Percentiles rank a stretch among this genome's conserved stretches.
phyloP scores from a whole-genome alignment of 2,888 invertebrate genomes.

The Stenodera caucasica region DNA sequence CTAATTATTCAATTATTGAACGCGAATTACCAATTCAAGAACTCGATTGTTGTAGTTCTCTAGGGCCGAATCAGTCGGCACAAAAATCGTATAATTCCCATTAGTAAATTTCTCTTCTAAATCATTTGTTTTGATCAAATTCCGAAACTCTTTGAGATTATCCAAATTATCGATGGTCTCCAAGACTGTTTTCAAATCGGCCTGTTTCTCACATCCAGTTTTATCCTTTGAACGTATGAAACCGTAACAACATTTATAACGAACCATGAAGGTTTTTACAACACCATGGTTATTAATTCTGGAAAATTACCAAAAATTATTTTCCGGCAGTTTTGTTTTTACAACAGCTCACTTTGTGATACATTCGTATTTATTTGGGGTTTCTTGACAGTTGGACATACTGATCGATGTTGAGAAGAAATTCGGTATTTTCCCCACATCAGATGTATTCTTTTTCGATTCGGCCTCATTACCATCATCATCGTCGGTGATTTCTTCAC shows the following conservation, averaged over 20 bases:
- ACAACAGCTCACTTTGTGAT: slow-evolving; percentile 55
- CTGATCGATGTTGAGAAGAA: slow-evolving; percentile 56
- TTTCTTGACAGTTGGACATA: slow-evolving; percentile 57
- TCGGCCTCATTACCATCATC: slow-evolving; percentile 40
- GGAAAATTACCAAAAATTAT: slow-evolving; percentile 14
- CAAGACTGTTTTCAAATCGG: slow-evolving; percentile 61
- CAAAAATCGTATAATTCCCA: slow-evolving; percentile 65
- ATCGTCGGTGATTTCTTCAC: slow-evolving; percentile 59
- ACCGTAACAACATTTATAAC: slow-evolving; percentile 71
- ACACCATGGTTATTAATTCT: slow-evolving; percentile 63
- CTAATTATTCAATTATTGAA: slow-evolving; percentile 9
- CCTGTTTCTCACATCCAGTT: slow-evolving; percentile 53
- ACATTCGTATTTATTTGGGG: slow-evolving; percentile 58
- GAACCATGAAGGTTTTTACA: slow-evolving; percentile 64
- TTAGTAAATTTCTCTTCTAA: slow-evolving; percentile 57
- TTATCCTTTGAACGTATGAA: slow-evolving; percentile 56
- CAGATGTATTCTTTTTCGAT: slow-evolving; percentile 44
- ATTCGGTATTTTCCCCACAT: slow-evolving; percentile 44
- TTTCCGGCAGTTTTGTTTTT: neutral
- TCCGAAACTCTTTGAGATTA: slow-evolving; percentile 62
- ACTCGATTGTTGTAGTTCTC: slow-evolving; percentile 59
- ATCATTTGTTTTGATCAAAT: slow-evolving; percentile 59
- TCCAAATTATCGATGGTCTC: slow-evolving; percentile 63
- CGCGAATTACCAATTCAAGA: slow-evolving; percentile 57
- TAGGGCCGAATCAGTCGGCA: slow-evolving; percentile 66